Base-by-base conservation (phyloP, 2,797 vertebrate genomes). In the Rhinichthys osculus region DNA sequence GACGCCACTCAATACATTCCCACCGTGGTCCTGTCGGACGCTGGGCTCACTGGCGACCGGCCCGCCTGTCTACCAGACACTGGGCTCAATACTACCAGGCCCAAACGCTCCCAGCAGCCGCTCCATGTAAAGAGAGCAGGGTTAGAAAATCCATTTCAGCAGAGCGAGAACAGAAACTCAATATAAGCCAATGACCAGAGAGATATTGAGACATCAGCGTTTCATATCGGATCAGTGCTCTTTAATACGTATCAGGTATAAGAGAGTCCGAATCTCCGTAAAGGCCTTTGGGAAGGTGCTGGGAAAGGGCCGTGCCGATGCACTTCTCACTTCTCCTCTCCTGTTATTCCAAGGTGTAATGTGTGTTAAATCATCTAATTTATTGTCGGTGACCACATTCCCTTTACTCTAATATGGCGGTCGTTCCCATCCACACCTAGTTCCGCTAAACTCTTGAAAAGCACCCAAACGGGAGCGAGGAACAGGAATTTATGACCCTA, bases 61-160 rank as follows among this genome's bases (percentile, higher is more conserved):
- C 82, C 87, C 47, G 82, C 66, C 76, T 83, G 88, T 89, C 90
- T 89, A 73, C 86, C 84, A 89, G 90, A 87, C 90, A 81, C 40
- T 35, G 74, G 57, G 84, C 87, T 89, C 88, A 71, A 89, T 89
- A 89, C 83, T 57, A 87, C 44, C 84, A 82, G 54, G 76, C 72
- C 77, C 33, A 57, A 52, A 77, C 78, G 30, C 80, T 85, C 44
- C 14, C 74, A 80, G 82, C 83, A 80, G 81, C 83, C 83, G 77
- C 85, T 85, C 84, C 79, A 62, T 88, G 86, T 87, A 88, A 88
- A 87, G 74, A 86, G 88, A 87, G 86, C 76, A 82, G 52, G 70
- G 74, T 80, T 47, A 71, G 44, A 90, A 91, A 89, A 91, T 90
- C 86, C 84, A 89, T 89, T 83, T 57, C 82, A 79, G 83, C 82